Conservation (phyloP, 92 coral and sea anemone species). For the Phenganax subtilis region DNA sequence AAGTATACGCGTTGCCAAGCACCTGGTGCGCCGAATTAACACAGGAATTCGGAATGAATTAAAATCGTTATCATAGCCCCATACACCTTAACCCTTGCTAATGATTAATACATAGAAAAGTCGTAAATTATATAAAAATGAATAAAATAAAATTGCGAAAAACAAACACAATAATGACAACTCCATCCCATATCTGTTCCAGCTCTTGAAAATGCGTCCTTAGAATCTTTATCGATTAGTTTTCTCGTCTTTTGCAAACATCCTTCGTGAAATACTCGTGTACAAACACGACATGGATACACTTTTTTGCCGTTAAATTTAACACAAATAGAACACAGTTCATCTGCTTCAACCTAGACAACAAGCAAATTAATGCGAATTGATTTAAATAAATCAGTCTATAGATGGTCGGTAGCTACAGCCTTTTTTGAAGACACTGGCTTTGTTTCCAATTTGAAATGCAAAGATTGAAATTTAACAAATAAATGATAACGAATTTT, state of each 20-base stretch:
- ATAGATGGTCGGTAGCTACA: too few relatives aligned
- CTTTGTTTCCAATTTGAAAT: background rate
- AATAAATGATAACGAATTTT: too few relatives aligned
- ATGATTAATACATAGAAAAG: background rate
- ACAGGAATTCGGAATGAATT: too few relatives aligned
- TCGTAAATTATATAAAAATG: background rate
- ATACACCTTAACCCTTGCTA: background rate
- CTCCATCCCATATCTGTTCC: slow-evolving; percentile 85
- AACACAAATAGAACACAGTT: slow-evolving; percentile 71
- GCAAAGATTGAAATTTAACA: background rate
- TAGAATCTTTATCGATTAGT: slow-evolving; percentile 58
- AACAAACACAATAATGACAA: slow-evolving; percentile 84
- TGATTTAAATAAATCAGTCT: background rate
- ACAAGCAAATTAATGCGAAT: background rate
- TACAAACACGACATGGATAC: slow-evolving; percentile 80
- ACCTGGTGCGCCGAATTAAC: too few relatives aligned
- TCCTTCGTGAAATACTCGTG: slow-evolving; percentile 75
- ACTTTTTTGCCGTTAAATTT: slow-evolving; percentile 68
- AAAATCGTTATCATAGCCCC: too few relatives aligned
- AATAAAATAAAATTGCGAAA: background rate
- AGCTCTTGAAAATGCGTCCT: slow-evolving; percentile 73
- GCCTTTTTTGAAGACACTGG: too few relatives aligned
- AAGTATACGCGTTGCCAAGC: too few relatives aligned
- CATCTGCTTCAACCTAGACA: slow-evolving; percentile 74
- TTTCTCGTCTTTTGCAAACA: slow-evolving; percentile 75